Evolutionary conservation across 2,888 invertebrate species (phyloP), one percentile per base, ranked within the genome.

Genomic region (Volucella bombylans): DNA sequence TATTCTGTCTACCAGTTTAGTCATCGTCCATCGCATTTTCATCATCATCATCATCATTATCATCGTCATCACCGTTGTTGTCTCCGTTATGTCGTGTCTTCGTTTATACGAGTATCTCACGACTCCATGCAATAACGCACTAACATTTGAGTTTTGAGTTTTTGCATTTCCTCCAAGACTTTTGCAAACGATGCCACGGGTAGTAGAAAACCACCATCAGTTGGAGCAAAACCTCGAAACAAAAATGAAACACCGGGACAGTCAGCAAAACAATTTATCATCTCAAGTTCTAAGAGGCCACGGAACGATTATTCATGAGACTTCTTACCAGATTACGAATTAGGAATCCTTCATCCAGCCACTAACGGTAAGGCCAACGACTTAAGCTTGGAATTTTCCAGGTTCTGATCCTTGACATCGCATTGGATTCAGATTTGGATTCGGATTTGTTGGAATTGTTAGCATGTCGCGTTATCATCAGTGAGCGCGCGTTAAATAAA

Each of bases 301-400:
- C 62, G 64, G 52, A 73, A 73, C 78, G 78, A 82, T 82, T 82
- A 82, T 82, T 82, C 82, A 82, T 82, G 82, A 64, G 82, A 82
- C 67, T 78, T 78, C 68, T 82, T 82, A 68, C 78, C 73, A 61
- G 78, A 78, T 78, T 82, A 82, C 72, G 72, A 78, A 73, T 78
- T 78, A 73, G 68, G 67, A 64, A 55, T 47, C 43, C 49, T 49
- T n/a, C 39, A 4, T 8, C 0, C 6, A 10, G 2, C 49, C 59
- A 1, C 2, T 14, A 2, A 8, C 38, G 3, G 23, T 4, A 59
- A 45, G 45, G 41, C 50, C n/a, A 50, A 11, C 43, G 23, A 71
- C 57, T 76, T 72, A 61, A 61, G 61, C 23, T 61, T 49, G n/a
- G n/a, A 61, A 67, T 78, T 72, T 69, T 72, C 73, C 68, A 64